Evolutionary conservation across 2,888 invertebrate species (phyloP), one percentile per base, ranked within the genome.

Genomic region (Koerneria pararmatus): DNA sequence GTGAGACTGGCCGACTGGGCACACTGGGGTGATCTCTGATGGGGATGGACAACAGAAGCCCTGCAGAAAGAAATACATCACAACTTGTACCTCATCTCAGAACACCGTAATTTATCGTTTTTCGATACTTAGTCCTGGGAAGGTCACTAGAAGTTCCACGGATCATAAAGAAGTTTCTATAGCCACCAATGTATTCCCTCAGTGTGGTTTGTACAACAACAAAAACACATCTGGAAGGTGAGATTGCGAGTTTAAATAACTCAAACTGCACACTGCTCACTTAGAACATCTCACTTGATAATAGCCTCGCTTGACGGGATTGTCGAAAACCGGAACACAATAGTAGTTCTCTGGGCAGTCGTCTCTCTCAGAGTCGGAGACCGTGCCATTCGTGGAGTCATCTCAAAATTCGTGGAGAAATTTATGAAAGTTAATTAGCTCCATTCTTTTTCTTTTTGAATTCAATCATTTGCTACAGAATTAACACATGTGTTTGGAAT

Each of bases 1-100:
- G 66, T 80, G 79, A 1, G 80, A 66, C 49, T 75, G 73, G 35
- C 80, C 80, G 27, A 80, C 80, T 0, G 80, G 80, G 37, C 80
- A 80, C 19, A 75, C 74, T 8, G 80, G 80, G 0, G 65, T 65
- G 24, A 76, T 71, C 35, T 77, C 76, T 1, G 69, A 63, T 1
- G 80, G 80, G n/a, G 74, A 66, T n/a, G 79, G 79, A 60, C 80
- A 80, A 62, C 80, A 80, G 73, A 80, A 80, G 15, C 79, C 79
- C 71, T 76, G 53, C 32, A 34, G 31, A 32, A 35, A 54, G 41
- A 56, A 24, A 11, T 29, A 22, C 22, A 51, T 8, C 6, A 6
- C 19, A 51, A 6, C 6, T n/a, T 6, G 22, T 51, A 24, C 8
- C 11, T 6, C 24, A 8, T 22, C 11, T 15, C 11, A 6, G 15